Conservation (phyloP, 2,888 invertebrate genomes). For the Coronaproctus castanopsis region DNA sequence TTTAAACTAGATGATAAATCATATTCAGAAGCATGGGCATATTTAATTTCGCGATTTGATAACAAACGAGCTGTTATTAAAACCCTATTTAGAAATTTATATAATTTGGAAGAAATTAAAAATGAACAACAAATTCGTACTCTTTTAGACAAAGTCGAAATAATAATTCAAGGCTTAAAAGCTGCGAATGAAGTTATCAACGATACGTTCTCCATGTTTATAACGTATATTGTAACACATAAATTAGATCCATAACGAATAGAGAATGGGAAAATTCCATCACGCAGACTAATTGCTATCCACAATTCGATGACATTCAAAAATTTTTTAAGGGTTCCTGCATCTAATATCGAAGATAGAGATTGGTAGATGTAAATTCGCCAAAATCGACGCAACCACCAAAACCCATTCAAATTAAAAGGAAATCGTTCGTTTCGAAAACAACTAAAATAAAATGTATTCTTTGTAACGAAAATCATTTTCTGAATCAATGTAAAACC, state of each 20-base stretch:
- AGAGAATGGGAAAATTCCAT: neutral
- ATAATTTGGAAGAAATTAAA: neutral
- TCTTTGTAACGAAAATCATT: neutral
- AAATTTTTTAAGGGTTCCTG: slow-evolving; percentile 1
- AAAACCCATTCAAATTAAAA: neutral
- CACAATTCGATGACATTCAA: neutral
- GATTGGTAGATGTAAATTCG: neutral
- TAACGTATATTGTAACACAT: neutral
- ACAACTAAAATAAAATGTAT: neutral
- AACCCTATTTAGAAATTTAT: neutral
- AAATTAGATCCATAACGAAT: neutral
- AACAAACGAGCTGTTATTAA: neutral
- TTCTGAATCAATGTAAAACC: neutral
- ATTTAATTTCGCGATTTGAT: neutral
- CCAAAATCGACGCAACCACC: neutral
- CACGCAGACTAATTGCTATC: neutral
- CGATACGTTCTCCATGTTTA: slow-evolving; percentile 1
- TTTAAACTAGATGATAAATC: slow-evolving; percentile 1
- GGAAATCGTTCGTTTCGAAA: neutral
- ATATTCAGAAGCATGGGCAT: slow-evolving; percentile 3
- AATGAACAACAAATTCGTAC: neutral
- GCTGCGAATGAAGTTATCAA: neutral
- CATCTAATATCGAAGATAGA: neutral
- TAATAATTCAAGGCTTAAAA: neutral
- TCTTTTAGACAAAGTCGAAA: neutral